These are phyloP conservation scores for Trichonephila inaurata DNA, from an alignment of 1,140 invertebrate species.

Conservation along the genomic window DNA sequence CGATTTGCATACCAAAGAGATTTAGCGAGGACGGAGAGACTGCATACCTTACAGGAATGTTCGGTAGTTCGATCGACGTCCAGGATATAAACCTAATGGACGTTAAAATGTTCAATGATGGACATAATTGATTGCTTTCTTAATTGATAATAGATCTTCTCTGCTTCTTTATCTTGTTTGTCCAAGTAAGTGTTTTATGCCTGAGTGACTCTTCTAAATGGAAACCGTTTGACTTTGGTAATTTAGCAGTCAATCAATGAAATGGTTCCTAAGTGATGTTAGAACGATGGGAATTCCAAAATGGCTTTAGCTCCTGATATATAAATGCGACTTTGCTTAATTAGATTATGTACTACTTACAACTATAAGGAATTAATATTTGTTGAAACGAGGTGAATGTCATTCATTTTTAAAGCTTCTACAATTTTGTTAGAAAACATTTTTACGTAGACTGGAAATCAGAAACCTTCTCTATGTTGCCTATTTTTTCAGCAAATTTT, in stretches of 20 bases:
- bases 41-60: not conserved
- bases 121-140: conserved; percentile 27
- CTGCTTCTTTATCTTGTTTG: not conserved
- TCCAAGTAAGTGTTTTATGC: not conserved
- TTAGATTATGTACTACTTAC: no score
- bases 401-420: no score
- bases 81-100: conserved; percentile 26
- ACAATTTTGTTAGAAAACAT: no score
- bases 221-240: not conserved
- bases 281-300: no score
- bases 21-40: not conserved
- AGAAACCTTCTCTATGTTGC: no score
- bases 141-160: conserved; percentile 35
- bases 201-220: not conserved
- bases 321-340: no score
- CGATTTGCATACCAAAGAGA: conserved; percentile 47
- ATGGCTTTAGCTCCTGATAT: no score
- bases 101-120: conserved; percentile 39
- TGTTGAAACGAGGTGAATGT: no score
- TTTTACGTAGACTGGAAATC: no score
- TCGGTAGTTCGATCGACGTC: not conserved
- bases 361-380: no score
- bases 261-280: no score
- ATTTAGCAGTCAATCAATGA: not conserved
- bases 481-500: no score